Conservation (phyloP, 2,888 invertebrate genomes). For the Tetramorium bicarinatum region DNA sequence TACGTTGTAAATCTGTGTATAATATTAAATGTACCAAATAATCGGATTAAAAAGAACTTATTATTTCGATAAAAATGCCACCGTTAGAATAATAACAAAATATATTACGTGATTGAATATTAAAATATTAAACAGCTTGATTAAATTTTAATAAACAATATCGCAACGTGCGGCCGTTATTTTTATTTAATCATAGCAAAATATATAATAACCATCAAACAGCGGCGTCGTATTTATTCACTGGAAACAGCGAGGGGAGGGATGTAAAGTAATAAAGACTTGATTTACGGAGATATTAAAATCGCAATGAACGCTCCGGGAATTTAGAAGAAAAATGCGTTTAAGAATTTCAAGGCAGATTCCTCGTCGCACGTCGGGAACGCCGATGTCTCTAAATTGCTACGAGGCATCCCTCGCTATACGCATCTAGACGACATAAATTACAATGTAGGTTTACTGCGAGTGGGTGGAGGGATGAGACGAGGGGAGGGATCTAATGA, state of each 20-base stretch:
- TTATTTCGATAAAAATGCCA: background rate
- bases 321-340: conserved; percentile 42
- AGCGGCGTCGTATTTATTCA: conserved; percentile 10
- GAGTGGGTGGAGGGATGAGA: too few relatives aligned
- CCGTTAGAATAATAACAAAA: background rate
- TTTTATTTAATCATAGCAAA: conserved; percentile 13
- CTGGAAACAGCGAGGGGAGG: background rate
- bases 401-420: background rate
- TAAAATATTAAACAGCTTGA: background rate
- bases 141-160: conserved; percentile 7
- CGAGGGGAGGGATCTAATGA: background rate
- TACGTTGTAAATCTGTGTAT: background rate
- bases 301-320: conserved; percentile 27
- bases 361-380: conserved; percentile 12
- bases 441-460: conserved; percentile 13
- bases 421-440: conserved; percentile 36
- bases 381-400: conserved; percentile 37
- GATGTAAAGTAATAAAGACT: conserved; percentile 33
- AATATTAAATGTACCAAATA: background rate
- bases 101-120: background rate
- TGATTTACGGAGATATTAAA: conserved; percentile 43
- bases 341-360: conserved; percentile 32
- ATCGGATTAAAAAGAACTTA: background rate
- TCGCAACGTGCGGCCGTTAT: background rate
- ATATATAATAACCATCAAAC: background rate